Evolutionary conservation across 2,888 invertebrate species (phyloP).

Genomic region (Dicroscelio sp.): DNA sequence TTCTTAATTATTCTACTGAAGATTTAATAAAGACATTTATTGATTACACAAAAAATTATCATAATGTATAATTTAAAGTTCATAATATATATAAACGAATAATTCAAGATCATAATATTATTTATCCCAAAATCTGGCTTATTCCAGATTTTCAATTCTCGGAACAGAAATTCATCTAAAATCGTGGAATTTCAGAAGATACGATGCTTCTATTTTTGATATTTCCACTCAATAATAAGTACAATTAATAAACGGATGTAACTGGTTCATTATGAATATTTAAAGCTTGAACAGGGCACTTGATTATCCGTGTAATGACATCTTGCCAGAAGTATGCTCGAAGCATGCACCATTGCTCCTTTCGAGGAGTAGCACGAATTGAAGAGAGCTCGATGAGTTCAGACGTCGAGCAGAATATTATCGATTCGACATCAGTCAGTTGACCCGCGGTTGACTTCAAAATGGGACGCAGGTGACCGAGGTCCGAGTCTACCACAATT

Average conservation of each 20-base stretch:
- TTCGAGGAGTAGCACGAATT: constrained; percentile 56
- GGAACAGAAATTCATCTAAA: too few species aligned
- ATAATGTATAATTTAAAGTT: too few species aligned
- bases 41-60: too few species aligned
- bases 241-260: constrained; percentile 40
- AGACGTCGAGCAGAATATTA: constrained; percentile 84
- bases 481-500: constrained; percentile 18
- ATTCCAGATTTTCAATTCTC: too few species aligned
- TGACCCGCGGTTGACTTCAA: constrained; percentile 89
- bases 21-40: too few species aligned
- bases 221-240: too few species aligned
- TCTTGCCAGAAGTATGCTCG: constrained; percentile 52
- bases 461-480: constrained; percentile 87
- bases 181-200: too few species aligned
- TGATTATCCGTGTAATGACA: constrained; percentile 63
- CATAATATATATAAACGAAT: too few species aligned
- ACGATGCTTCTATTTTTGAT: too few species aligned
- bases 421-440: constrained; percentile 89
- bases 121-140: too few species aligned
- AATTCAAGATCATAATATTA: too few species aligned
- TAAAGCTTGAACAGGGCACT: constrained; percentile 56
- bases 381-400: constrained; percentile 85
- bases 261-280: constrained; percentile 71
- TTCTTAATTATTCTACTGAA: too few species aligned
- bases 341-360: constrained; percentile 62